These are phyloP conservation scores for Macaria notata DNA, from an alignment of 2,888 invertebrate species.

Conservation along the genomic window DNA sequence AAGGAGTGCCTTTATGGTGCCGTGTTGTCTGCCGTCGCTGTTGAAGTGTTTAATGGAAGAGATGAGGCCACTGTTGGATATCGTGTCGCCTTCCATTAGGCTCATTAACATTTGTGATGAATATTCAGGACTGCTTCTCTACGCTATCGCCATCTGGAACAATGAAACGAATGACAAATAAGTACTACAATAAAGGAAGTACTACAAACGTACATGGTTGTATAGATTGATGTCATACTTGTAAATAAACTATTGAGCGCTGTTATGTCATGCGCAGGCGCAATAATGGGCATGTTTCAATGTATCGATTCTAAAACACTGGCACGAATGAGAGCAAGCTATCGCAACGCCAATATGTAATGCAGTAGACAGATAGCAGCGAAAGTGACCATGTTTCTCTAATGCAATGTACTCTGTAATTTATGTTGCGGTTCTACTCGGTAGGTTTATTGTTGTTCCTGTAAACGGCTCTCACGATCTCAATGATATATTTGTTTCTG, in stretches of 20 bases:
- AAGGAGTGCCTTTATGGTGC: slow-evolving; percentile 64
- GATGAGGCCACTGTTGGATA: slow-evolving; percentile 62
- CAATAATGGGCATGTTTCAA: slow-evolving; percentile 25
- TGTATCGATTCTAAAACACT: slow-evolving; percentile 24
- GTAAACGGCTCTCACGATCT: slow-evolving; percentile 30
- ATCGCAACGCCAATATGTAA: slow-evolving; percentile 11
- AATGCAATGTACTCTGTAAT: slow-evolving; percentile 37
- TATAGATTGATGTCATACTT: slow-evolving; percentile 13
- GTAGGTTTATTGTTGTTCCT: slow-evolving; percentile 28
- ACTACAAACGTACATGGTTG: slow-evolving; percentile 18
- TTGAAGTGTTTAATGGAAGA: slow-evolving; percentile 65
- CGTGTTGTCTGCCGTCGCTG: slow-evolving; percentile 61
- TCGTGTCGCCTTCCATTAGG: slow-evolving; percentile 72
- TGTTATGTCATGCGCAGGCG: slow-evolving; percentile 33
- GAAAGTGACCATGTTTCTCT: slow-evolving; percentile 42
- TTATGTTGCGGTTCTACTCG: slow-evolving; percentile 18
- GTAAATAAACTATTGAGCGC: slow-evolving; percentile 21
- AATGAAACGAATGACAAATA: slow-evolving; percentile 38
- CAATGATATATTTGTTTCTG: slow-evolving; percentile 22
- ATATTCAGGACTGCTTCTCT: slow-evolving; percentile 60
- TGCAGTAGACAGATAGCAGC: slow-evolving; percentile 27
- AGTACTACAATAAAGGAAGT: slow-evolving; percentile 18
- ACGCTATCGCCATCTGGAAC: slow-evolving; percentile 79
- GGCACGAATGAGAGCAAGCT: slow-evolving; percentile 37
- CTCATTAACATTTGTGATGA: slow-evolving; percentile 66